Conservation (phyloP, 2,113 vertebrate species). For the Spilogale gracilis region DNA sequence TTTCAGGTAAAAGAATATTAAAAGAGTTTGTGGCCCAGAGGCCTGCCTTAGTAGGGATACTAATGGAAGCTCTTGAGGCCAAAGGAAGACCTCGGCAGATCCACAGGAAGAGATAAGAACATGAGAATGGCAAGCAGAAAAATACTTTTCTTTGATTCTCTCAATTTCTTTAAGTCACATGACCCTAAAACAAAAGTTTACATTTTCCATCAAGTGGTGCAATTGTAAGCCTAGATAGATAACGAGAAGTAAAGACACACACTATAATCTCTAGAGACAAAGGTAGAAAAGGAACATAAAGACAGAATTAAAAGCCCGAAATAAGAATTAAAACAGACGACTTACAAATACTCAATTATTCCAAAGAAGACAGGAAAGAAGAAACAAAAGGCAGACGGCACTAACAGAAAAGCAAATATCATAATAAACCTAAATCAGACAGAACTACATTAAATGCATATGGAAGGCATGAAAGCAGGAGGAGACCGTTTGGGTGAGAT, state of each 20-base stretch:
- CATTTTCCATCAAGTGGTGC: no score
- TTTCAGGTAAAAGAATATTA: not conserved
- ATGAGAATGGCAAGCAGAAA: no score
- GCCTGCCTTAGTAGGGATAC: not conserved
- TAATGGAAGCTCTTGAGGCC: rapidly evolving
- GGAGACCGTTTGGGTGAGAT: no score
- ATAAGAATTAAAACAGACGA: not conserved
- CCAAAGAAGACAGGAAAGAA: not conserved
- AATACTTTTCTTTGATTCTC: not conserved
- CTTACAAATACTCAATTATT: not conserved
- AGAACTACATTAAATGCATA: rapidly evolving
- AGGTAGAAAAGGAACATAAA: not conserved
- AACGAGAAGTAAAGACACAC: not conserved
- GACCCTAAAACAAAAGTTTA: no score
- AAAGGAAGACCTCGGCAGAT: not conserved
- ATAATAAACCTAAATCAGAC: not conserved
- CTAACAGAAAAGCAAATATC: not conserved
- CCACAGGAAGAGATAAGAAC: not conserved
- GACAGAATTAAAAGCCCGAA: not conserved
- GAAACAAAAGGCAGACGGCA: not conserved
- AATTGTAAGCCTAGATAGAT: no score
- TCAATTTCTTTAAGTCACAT: not conserved
- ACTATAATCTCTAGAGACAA: not conserved
- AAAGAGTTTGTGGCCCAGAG: not conserved
- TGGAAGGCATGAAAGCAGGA: not conserved